These are phyloP conservation scores for Eledone cirrhosa DNA, from an alignment of 2,888 invertebrate species.

Conservation along the genomic window DNA sequence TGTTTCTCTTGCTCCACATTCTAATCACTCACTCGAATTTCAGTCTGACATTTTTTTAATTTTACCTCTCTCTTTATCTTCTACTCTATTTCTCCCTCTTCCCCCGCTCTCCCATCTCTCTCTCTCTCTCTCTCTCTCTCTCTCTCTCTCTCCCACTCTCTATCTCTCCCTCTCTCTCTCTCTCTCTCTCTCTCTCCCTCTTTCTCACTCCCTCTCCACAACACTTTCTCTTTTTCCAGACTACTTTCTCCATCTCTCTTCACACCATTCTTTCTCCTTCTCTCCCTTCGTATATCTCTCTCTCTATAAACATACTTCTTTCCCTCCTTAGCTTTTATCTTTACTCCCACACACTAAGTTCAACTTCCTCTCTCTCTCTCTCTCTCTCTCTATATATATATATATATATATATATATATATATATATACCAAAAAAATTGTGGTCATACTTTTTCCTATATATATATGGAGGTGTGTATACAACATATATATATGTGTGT, in stretches of 20 bases:
- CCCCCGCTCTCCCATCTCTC: not conserved
- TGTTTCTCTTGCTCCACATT: too few relatives aligned
- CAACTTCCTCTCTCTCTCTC: too few relatives aligned
- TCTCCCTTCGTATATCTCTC: not conserved
- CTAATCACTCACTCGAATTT: not conserved
- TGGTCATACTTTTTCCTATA: too few relatives aligned
- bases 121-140: not conserved
- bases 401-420: too few relatives aligned
- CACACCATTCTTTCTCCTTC: not conserved
- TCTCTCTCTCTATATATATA: too few relatives aligned
- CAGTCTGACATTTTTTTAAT: not conserved
- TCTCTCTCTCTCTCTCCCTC: not conserved
- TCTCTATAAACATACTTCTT: not conserved
- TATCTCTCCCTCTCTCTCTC: not conserved
- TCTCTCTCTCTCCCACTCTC: not conserved
- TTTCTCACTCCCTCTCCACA: not conserved
- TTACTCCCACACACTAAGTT: too few relatives aligned
- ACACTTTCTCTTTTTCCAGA: not conserved
- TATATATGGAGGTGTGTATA: too few relatives aligned
- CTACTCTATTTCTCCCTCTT: not conserved
- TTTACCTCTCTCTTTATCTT: not conserved
- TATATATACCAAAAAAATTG: too few relatives aligned
- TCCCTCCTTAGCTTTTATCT: not conserved
- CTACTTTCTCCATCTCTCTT: not conserved
- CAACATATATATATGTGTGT: too few relatives aligned